Evolutionary conservation across 2,113 vertebrate genomes (phyloP), one percentile per base, ranked within the genome.

Genomic region (Hiodon tergisus): DNA sequence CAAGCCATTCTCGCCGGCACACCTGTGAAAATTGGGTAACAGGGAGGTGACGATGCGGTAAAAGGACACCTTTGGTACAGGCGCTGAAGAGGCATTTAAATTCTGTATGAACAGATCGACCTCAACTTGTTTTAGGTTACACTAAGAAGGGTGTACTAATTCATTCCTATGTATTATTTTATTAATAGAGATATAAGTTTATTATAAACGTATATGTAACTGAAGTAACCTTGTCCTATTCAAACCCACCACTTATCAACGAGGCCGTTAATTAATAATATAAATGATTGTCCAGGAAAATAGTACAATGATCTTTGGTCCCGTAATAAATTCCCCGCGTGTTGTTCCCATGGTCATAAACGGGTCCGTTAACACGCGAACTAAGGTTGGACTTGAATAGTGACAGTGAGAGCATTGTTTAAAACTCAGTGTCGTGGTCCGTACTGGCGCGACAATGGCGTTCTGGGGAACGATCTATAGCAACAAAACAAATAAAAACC

Each of bases 321-420:
- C 60, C 14, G 50, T 72, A 17, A 17, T 61, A 16, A 13, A 67
- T n/a, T 48, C 6, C 7, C 16, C 57, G n/a, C 2, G 73, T 67
- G 71, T 48, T 60, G 69, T 69, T 48, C 6, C n/a, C 63, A 8
- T 53, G 5, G 13, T 5, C 48, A n/a, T 61, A 62, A 54, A 76
- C 68, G 53, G 52, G 46, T 53, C 47, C 7, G 71, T 31, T 72
- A 57, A 58, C 5, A 67, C 73, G n/a, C 17, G 7, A 63, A 55
- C 73, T 67, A 58, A 54, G 14, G 54, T 66, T 48, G 51, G 14
- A 63, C 50, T 65, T 71, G 62, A 71, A 71, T 75, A 16, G 55
- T 72, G 69, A 72, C 77, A 78, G 53, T 67, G 73, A n/a, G 8
- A 10, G 62, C 63, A 75, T 75, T 78, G 77, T 78, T 72, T 59